Percentiles rank a stretch among this genome's conserved stretches.
Conservation (phyloP, 2,797 vertebrate genomes). For the Cygnus olor region DNA sequence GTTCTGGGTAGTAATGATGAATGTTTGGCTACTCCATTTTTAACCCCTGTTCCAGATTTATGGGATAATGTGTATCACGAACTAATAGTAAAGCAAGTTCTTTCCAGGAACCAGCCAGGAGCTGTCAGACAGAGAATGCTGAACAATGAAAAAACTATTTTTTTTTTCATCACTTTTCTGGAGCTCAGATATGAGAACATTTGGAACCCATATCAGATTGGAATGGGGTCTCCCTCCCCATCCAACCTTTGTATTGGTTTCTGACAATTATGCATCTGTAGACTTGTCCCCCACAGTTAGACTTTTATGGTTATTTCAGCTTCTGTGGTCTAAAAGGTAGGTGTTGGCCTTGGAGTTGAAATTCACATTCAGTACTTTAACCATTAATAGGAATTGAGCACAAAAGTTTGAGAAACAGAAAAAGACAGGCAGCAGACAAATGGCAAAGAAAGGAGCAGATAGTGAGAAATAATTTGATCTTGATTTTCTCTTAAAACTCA, state of each 20-base stretch:
- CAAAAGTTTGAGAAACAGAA: neutral
- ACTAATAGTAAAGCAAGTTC: neutral
- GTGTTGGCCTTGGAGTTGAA: neutral
- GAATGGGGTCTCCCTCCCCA: neutral
- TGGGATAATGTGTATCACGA: neutral
- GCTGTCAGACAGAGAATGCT: neutral
- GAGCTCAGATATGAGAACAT: neutral
- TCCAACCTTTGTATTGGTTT: neutral
- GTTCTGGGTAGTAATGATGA: neutral
- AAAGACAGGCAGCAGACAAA: neutral
- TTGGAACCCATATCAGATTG: neutral
- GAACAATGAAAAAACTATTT: neutral
- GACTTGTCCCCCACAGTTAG: neutral
- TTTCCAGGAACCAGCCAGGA: neutral
- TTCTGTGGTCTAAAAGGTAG: neutral
- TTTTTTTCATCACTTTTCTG: neutral
- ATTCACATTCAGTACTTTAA: neutral
- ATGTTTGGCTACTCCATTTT: neutral
- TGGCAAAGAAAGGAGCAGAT: neutral
- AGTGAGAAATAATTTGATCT: neutral
- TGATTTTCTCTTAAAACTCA: neutral
- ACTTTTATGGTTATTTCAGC: neutral
- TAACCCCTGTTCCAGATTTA: neutral
- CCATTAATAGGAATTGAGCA: neutral
- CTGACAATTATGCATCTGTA: neutral